Conservation (phyloP, 2,113 vertebrate species). For the Felis catus region F.catus_Fca126_mat1.0 CM031419.1:51472001-51472500, state of each 20-base stretch:
- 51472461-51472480: constrained; percentile 29
- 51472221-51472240: constrained; percentile 8
- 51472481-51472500: background rate
- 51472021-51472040: background rate
- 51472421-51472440: background rate
- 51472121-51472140: background rate
- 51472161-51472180: constrained; percentile 1
- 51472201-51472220: background rate
- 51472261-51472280: background rate
- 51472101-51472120: background rate
- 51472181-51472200: background rate
- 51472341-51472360: background rate
- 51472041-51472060: background rate
- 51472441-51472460: background rate
- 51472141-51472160: background rate
- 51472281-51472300: background rate
- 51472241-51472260: background rate
- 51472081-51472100: background rate
- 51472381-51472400: background rate
- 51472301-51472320: background rate
- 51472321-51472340: background rate
- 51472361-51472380: background rate
- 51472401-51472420: background rate
- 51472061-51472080: background rate
- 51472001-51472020: background rate